phyloP scores from a whole-genome alignment of 2,113 vertebrate species.

The Oreochromis niloticus region DNA sequence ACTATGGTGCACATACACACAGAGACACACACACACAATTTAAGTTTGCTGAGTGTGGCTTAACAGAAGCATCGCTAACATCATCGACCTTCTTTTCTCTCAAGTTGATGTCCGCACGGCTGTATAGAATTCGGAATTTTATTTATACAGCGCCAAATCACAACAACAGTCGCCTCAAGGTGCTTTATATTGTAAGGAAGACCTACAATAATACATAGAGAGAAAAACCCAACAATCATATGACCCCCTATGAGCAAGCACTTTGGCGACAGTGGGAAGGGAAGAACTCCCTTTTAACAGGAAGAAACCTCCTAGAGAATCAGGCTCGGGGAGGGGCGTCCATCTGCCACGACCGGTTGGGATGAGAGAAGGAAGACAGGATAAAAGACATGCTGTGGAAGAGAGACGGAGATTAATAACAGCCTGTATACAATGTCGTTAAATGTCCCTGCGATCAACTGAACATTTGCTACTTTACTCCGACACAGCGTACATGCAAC shows the following conservation, averaged over 20 bases:
- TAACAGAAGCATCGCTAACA: neutral
- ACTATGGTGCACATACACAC: neutral
- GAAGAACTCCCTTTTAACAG: neutral
- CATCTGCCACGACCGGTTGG: neutral
- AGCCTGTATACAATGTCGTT: accelerated
- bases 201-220: neutral
- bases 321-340: neutral
- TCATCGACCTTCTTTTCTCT: neutral
- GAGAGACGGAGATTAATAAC: neutral
- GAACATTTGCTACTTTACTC: neutral
- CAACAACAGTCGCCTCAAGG: neutral
- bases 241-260: neutral
- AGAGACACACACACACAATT: neutral
- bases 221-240: neutral
- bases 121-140: neutral
- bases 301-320: neutral
- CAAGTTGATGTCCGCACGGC: neutral
- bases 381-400: neutral
- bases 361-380: neutral
- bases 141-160: neutral
- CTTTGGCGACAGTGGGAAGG: neutral
- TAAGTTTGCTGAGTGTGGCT: neutral
- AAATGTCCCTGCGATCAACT: neutral
- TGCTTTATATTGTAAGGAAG: neutral
- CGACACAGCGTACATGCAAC: neutral